phyloP scores from a whole-genome alignment of 2,888 invertebrate genomes.

The Leptinotarsa rubiginosa region DNA sequence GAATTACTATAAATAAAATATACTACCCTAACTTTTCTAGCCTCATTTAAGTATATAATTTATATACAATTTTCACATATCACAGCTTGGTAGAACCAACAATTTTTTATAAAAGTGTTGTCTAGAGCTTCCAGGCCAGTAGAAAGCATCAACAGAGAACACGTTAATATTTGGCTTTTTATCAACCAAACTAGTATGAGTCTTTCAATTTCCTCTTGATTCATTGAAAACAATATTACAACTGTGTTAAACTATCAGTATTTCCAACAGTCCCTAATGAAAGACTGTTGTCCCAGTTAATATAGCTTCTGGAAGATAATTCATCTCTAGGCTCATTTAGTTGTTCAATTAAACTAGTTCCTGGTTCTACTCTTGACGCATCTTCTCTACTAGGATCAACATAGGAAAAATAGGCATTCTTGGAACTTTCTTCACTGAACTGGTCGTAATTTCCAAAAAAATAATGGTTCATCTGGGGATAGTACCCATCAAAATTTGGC shows the following conservation, averaged over 20 bases:
- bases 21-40: too few relatives aligned
- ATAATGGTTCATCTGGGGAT: slow-evolving; percentile 28
- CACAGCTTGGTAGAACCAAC: too few relatives aligned
- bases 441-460: slow-evolving; percentile 27
- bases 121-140: too few relatives aligned
- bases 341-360: background rate
- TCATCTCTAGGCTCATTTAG: slow-evolving; percentile 19
- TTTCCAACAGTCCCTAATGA: slow-evolving; percentile 31
- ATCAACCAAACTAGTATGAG: too few relatives aligned
- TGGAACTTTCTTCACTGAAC: slow-evolving; percentile 17
- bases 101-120: too few relatives aligned
- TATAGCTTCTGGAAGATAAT: slow-evolving; percentile 22
- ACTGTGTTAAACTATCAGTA: slow-evolving; percentile 33
- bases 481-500: slow-evolving; percentile 27
- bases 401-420: slow-evolving; percentile 31
- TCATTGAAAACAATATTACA: slow-evolving; percentile 16
- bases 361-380: background rate
- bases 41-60: too few relatives aligned
- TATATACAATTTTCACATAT: too few relatives aligned
- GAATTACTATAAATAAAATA: too few relatives aligned
- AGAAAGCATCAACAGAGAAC: too few relatives aligned
- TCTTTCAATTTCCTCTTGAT: too few relatives aligned
- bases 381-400: slow-evolving; percentile 28
- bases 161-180: too few relatives aligned
- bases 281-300: slow-evolving; percentile 28